Conservation (phyloP, 2,888 invertebrate species). For the Aleiodes leptofemur region DNA sequence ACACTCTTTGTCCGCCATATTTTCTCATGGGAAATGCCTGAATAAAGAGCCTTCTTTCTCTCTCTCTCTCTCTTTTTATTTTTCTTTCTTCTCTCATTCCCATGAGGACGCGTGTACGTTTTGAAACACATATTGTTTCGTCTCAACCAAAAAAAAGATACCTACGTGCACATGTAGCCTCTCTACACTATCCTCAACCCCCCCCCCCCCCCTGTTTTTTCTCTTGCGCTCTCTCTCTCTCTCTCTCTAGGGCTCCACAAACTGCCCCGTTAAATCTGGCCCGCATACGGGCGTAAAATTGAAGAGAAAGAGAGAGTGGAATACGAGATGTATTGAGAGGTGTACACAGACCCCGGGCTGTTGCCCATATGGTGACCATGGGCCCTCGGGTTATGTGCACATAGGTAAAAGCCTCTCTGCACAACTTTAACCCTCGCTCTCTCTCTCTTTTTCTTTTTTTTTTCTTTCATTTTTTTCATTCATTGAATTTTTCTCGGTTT, state of each 20-base stretch:
- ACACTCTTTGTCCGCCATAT: not conserved
- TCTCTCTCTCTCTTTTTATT: too few relatives aligned
- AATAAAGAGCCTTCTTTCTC: not conserved
- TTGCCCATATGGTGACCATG: constrained; percentile 72
- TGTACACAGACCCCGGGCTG: constrained; percentile 64
- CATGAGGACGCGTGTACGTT: constrained; percentile 19
- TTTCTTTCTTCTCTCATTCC: constrained; percentile 8
- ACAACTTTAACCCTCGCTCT: constrained; percentile 51
- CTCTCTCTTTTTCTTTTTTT: constrained; percentile 28
- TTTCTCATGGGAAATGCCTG: constrained; percentile 12
- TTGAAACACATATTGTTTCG: constrained; percentile 20
- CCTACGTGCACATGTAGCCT: constrained; percentile 22
- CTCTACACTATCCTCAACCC: not conserved
- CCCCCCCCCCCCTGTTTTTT: too few relatives aligned
- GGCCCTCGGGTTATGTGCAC: constrained; percentile 62
- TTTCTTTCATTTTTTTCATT: constrained; percentile 35
- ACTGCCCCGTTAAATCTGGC: constrained; percentile 66
- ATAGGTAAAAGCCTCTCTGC: constrained; percentile 56
- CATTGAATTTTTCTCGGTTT: constrained; percentile 21
- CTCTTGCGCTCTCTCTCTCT: constrained; percentile 28
- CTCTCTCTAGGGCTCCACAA: constrained; percentile 31
- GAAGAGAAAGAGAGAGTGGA: constrained; percentile 22
- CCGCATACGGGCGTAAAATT: constrained; percentile 65
- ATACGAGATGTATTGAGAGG: constrained; percentile 35
- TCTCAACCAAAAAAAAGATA: constrained; percentile 10